Percentiles rank a stretch among this genome's conserved stretches.
These are phyloP conservation scores for Anseranas semipalmata DNA, from an alignment of 2,113 vertebrate species.

Conservation along the genomic window DNA sequence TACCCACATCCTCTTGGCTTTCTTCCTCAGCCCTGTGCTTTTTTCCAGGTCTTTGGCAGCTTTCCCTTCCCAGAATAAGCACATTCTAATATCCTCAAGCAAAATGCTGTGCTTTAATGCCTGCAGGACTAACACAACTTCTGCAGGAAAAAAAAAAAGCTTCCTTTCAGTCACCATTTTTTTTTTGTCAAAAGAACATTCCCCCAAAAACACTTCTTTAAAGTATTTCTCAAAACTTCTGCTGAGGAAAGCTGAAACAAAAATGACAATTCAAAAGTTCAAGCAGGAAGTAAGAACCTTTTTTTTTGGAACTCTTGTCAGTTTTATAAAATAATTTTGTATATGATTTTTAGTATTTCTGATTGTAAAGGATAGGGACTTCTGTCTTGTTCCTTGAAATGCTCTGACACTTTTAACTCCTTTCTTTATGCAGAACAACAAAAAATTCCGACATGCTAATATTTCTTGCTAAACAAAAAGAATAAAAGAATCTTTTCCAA, in stretches of 20 bases:
- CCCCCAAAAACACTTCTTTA: neutral
- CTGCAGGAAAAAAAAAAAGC: neutral
- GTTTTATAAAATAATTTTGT: neutral
- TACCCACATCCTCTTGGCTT: constrained; percentile 20
- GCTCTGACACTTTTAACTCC: neutral
- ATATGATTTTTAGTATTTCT: neutral
- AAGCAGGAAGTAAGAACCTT: neutral
- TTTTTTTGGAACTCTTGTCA: neutral
- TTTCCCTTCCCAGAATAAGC: neutral
- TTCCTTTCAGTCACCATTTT: neutral
- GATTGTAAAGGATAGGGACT: neutral
- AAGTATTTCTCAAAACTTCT: neutral
- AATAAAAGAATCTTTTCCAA: neutral
- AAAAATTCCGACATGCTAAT: neutral
- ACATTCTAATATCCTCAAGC: constrained; percentile 5
- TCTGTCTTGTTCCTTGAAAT: neutral
- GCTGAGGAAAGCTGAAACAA: neutral
- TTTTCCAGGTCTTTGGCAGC: constrained; percentile 1
- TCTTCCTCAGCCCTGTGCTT: neutral
- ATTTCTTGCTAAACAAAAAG: neutral
- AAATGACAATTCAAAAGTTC: neutral
- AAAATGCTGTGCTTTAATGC: neutral
- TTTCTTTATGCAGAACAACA: neutral
- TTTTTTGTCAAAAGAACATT: neutral
- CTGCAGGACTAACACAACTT: neutral